A percentile compares a stretch with the other conserved stretches of the same genome.
phyloP scores from a whole-genome alignment of 2,888 invertebrate genomes.

The Pseudanteris insignis region DNA sequence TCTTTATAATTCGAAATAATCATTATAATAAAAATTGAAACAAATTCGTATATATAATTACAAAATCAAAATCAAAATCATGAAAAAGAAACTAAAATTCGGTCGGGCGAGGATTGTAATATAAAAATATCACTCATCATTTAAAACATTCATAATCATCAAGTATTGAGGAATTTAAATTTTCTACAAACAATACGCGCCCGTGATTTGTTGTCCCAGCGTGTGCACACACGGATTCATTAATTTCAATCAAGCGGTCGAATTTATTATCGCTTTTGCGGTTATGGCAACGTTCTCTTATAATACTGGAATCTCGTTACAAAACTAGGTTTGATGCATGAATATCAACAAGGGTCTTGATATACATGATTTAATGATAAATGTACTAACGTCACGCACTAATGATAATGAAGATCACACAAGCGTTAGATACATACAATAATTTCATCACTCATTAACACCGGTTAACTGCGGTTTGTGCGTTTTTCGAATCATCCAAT shows the following conservation, averaged over 20 bases:
- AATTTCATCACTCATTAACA: conserved; percentile 25
- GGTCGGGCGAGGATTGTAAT: too few relatives aligned
- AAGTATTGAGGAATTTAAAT: conserved; percentile 32
- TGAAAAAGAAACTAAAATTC: too few relatives aligned
- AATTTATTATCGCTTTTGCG: conserved; percentile 45
- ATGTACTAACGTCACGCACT: conserved; percentile 37
- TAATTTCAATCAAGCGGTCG: conserved; percentile 43
- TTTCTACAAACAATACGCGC: conserved; percentile 35
- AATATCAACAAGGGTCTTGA: conserved; percentile 39
- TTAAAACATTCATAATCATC: conserved; percentile 20
- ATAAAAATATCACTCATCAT: too few relatives aligned
- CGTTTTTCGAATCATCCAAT: conserved; percentile 6
- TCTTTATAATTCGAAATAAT: too few relatives aligned
- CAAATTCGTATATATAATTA: too few relatives aligned
- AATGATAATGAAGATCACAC: conserved; percentile 38
- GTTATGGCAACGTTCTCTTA: conserved; percentile 35
- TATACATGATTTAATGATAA: conserved; percentile 37
- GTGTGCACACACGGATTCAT: conserved; percentile 31
- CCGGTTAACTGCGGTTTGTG: conserved; percentile 2
- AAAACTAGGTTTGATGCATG: conserved; percentile 42
- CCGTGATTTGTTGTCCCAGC: conserved; percentile 34
- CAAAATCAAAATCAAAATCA: too few relatives aligned
- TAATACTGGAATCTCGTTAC: conserved; percentile 41
- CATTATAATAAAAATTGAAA: too few relatives aligned
- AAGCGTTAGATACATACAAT: conserved; percentile 25